Conservation (phyloP, 2,113 vertebrate species). For the Blennius ocellaris region DNA sequence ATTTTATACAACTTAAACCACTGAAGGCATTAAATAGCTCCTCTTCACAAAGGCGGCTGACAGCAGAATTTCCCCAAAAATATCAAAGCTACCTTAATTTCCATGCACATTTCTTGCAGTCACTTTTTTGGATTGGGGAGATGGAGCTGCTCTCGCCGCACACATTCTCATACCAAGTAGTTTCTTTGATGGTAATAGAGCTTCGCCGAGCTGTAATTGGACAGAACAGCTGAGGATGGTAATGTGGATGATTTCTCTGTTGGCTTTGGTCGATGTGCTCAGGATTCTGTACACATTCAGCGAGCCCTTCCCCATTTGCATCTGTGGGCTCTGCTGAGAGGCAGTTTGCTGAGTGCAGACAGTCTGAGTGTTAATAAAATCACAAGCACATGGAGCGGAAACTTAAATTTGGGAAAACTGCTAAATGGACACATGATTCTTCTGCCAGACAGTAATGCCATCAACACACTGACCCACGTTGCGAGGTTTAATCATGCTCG, state of each 20-base stretch:
- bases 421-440: too few relatives aligned
- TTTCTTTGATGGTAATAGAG: constrained; percentile 45
- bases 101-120: constrained; percentile 22
- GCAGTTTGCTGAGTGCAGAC: background rate
- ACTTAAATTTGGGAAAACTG: background rate
- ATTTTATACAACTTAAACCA: background rate
- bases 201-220: constrained; percentile 53
- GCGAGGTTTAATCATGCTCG: background rate
- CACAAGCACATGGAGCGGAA: background rate
- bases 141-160: constrained; percentile 16
- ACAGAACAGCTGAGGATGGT: constrained; percentile 43
- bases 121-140: constrained; percentile 34
- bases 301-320: background rate
- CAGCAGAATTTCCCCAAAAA: background rate
- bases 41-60: background rate
- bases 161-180: constrained; percentile 41
- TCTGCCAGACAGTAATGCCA: too few relatives aligned
- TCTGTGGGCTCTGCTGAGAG: background rate
- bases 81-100: constrained; percentile 9
- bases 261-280: constrained; percentile 29
- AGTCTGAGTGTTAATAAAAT: constrained; percentile 8
- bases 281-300: constrained; percentile 47
- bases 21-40: background rate
- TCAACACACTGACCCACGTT: constrained; percentile 4
- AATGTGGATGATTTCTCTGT: constrained; percentile 49